These are phyloP conservation scores for Sycobia sp. DNA, from an alignment of 1,140 invertebrate genomes.

Conservation along the genomic window DNA sequence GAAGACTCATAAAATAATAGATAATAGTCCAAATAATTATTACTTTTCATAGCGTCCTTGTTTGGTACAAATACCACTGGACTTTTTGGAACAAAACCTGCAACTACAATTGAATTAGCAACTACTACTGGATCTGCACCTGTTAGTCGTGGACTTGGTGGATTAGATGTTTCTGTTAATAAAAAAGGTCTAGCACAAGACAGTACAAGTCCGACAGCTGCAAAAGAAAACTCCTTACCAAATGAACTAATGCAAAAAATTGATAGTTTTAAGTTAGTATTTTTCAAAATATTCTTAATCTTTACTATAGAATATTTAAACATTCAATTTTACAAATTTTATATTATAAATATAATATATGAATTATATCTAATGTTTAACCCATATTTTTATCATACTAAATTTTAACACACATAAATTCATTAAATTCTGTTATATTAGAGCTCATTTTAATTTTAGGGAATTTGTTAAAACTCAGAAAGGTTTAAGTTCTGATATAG, in stretches of 20 bases:
- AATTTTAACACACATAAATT: constrained; percentile 51
- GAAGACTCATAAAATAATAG: constrained; percentile 31
- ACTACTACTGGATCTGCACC: constrained; percentile 47
- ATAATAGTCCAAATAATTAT: constrained; percentile 28
- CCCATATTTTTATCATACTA: no score
- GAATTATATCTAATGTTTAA: constrained; percentile 4
- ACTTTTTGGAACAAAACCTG: constrained; percentile 55
- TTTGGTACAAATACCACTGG: constrained; percentile 44
- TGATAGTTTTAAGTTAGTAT: constrained; percentile 66
- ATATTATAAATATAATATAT: background rate
- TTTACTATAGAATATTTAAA: background rate
- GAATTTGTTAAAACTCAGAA: constrained; percentile 85
- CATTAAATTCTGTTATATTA: constrained; percentile 41
- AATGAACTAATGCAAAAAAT: constrained; percentile 71
- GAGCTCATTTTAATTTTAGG: constrained; percentile 60
- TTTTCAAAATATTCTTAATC: constrained; percentile 12
- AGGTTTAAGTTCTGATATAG: constrained; percentile 78
- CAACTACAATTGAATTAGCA: constrained; percentile 39
- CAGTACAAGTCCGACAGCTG: constrained; percentile 65
- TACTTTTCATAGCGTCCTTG: constrained; percentile 45
- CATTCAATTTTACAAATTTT: background rate
- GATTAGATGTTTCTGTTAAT: constrained; percentile 65
- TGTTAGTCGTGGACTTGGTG: constrained; percentile 67
- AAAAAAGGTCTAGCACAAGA: constrained; percentile 63
- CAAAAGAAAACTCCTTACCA: constrained; percentile 75